Conservation (phyloP, 2,113 vertebrate genomes). For the Tetraodon nigroviridis region DNA sequence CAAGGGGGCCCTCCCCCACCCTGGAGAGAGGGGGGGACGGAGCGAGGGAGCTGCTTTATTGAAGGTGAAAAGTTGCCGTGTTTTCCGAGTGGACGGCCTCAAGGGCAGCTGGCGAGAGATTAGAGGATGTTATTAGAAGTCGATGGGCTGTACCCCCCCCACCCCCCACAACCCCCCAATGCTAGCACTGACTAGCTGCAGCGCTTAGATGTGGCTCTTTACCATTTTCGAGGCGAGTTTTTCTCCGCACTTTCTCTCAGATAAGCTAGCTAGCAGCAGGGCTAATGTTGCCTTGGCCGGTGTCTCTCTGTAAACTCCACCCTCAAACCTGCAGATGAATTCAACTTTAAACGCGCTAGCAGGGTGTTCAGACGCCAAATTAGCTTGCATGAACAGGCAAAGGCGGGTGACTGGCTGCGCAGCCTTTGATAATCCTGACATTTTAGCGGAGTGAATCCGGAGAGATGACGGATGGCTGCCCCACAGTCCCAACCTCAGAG, state of each 20-base stretch:
- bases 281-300: conserved; percentile 26
- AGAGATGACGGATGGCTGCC: conserved; percentile 25
- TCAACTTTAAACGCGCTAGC: conserved; percentile 1
- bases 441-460: conserved; percentile 43
- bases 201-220: too few species aligned
- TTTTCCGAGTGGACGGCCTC: conserved; percentile 63
- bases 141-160: conserved; percentile 67
- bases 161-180: conserved; percentile 51
- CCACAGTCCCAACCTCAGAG: conserved; percentile 20
- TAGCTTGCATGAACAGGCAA: conserved; percentile 5
- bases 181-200: too few species aligned
- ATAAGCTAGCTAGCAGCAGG: background rate
- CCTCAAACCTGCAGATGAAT: conserved; percentile 69
- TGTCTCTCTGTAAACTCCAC: conserved; percentile 46
- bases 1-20: conserved; percentile 26
- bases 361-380: too few species aligned
- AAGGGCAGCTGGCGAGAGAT: conserved; percentile 65
- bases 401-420: conserved; percentile 45
- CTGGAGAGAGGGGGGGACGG: conserved; percentile 30
- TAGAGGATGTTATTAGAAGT: conserved; percentile 73
- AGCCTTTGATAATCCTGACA: conserved; percentile 41
- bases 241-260: too few species aligned
- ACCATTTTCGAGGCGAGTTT: too few species aligned
- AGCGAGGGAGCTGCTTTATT: conserved; percentile 45
- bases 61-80: conserved; percentile 69